phyloP scores from a whole-genome alignment of 92 coral and sea anemone species.

The Palythoa grandiflora region DNA sequence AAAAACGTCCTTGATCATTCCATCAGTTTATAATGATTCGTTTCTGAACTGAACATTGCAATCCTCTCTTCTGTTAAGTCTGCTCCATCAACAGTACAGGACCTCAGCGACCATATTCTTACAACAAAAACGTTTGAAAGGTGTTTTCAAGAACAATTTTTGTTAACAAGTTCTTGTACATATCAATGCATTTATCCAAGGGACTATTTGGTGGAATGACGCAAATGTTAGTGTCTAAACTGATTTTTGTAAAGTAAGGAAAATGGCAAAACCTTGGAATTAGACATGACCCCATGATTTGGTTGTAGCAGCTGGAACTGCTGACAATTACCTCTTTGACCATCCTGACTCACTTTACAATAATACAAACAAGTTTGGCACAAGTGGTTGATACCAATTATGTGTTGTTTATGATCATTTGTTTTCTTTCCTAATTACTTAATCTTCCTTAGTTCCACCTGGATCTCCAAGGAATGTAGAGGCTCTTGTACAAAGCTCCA shows the following conservation, averaged over 20 bases:
- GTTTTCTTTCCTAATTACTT: neutral
- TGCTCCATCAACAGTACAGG: neutral
- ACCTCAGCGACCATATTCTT: neutral
- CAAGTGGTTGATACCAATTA: neutral
- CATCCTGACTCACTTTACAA: too few species aligned
- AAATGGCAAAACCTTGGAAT: too few species aligned
- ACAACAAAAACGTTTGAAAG: too few species aligned
- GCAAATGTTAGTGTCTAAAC: too few species aligned
- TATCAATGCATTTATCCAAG: too few species aligned
- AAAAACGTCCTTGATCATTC: too few species aligned
- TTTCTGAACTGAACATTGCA: neutral
- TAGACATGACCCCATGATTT: too few species aligned
- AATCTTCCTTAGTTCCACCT: constrained; percentile 63
- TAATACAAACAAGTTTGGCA: neutral
- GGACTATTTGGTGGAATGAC: too few species aligned
- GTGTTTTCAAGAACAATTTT: neutral
- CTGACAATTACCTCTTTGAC: too few species aligned
- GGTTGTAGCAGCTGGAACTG: too few species aligned
- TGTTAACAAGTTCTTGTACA: neutral
- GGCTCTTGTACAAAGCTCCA: constrained; percentile 59
- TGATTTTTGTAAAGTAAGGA: too few species aligned
- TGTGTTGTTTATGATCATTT: neutral
- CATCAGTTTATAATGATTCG: too few species aligned
- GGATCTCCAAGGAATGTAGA: constrained; percentile 69
- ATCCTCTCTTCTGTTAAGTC: neutral